Evolutionary conservation across 2,888 invertebrate species (phyloP), one percentile per base, ranked within the genome.

Genomic region (Griposia aprilina): DNA sequence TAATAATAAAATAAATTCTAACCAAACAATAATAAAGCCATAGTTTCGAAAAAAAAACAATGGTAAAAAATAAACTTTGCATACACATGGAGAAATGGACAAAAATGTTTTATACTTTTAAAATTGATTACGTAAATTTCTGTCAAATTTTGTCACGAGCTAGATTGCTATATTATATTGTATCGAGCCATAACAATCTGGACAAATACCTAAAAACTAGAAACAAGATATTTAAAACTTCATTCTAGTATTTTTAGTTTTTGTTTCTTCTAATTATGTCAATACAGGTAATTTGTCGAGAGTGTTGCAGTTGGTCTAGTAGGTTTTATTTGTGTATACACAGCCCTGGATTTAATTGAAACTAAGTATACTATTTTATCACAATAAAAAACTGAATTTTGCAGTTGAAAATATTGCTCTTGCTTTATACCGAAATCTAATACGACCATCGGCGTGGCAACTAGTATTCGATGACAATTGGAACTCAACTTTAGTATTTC

Each of bases 261-360:
- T 55, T 11, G 6, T n/a, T 69, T n/a, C 68, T n/a, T n/a, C 2
- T 17, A 45, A 72, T 2, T 23, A 8, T 13, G 23, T 23, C 23
- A 13, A 23, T 30, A 67, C 1, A 26, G 17, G 3, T n/a, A 10
- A 36, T 62, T 52, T 62, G 36, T 52, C 67, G 17, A 80, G 23
- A 72, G 15, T 65, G 36, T 73, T 73, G 65, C 15, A 69, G 48
- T 30, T 52, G 20, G 50, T 78, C 50, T 52, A 45, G 45, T 67
- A 52, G 8, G 55, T 63, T 74, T n/a, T 65, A 76, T 79, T 81
- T 79, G 68, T 70, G 66, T 73, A 82, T 82, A 82, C 88, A 87
- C 88, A 87, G 88, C 88, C 87, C 79, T 82, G 74, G 63, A 74
- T 67, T 75, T 62, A 74, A 59, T 86, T 72, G 55, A 60, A 67